Base-by-base conservation (phyloP, 2,113 vertebrate genomes). In the Dascyllus trimaculatus region DNA sequence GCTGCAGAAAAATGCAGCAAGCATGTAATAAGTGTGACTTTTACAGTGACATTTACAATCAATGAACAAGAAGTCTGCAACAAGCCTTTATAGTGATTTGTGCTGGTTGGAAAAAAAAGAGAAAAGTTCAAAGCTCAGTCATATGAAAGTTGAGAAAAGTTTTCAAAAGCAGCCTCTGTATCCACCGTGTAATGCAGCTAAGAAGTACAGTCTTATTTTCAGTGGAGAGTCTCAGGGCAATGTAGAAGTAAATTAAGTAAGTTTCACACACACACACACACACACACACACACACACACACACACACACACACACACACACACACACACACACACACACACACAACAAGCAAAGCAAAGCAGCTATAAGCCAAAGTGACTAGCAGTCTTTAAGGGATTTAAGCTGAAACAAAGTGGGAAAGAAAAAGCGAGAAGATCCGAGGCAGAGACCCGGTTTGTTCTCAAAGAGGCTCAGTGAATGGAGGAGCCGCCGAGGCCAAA, bases 331-430 rank as follows among this genome's bases (percentile, higher is more conserved):
- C 57, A 73, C 49, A 51, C 35, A 46, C 45, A 46, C 45, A 46
- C 45, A 46, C 45, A 46, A 5, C 26, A 29, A 29, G 26, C 26
- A 29, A 29, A 29, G 26, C 43, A 66, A 81, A 71, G 48, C 67
- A 53, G 54, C 45, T 59, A 6, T 24, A 63, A 78, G 69, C 72
- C 79, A 84, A 71, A 71, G 85, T 54, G 61, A 78, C 51, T 43
- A 48, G 40, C 21, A 18, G 49, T 70, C 63, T 85, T 85, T 75
- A 62, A 70, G 24, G 84, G 81, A 67, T 84, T 88, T 71, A 65
- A 58, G 29, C 52, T 59, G 78, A 89, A 81, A 80, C 59, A 75
- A 75, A 73, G 77, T 61, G 75, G 83, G 49, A 53, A 53, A 85
- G 71, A 78, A 85, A 82, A 63, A 80, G 67, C 2, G 19, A 67